Conservation (phyloP, 2,888 invertebrate species). For the Dryadula phaetusa region DNA sequence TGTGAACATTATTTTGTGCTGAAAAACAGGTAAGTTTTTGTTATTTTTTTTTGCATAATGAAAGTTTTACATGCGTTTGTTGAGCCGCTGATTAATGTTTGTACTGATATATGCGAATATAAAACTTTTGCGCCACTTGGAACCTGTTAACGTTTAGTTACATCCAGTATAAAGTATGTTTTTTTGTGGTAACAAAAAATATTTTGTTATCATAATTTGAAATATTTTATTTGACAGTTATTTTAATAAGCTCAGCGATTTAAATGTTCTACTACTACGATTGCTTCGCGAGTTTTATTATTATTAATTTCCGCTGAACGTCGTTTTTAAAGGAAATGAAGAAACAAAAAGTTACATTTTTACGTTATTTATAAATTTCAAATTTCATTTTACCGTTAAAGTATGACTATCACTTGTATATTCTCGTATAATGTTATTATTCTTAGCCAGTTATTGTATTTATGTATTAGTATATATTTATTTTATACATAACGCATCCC, state of each 20-base stretch:
- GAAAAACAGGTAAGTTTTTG: constrained; percentile 12
- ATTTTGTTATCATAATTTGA: not conserved
- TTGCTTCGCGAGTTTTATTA: constrained; percentile 24
- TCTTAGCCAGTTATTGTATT: too few species aligned
- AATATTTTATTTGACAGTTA: not conserved
- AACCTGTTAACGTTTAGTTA: not conserved
- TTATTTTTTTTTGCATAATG: not conserved
- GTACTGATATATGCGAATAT: not conserved
- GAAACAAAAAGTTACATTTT: not conserved
- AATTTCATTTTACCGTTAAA: not conserved
- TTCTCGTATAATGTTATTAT: too few species aligned
- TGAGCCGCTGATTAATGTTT: not conserved
- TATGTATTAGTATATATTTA: too few species aligned
- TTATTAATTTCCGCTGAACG: constrained; percentile 5
- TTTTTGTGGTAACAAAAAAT: not conserved
- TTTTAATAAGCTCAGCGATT: constrained; percentile 20
- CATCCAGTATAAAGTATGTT: not conserved
- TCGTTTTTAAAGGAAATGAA: not conserved
- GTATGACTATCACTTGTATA: not conserved
- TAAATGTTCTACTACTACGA: not conserved
- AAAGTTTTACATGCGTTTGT: constrained; percentile 9
- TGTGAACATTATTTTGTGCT: not conserved
- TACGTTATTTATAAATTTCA: not conserved
- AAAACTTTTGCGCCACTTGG: not conserved
- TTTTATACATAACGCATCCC: too few species aligned